Conservation (phyloP, 2,888 invertebrate genomes). For the Campaea margaritaria region DNA sequence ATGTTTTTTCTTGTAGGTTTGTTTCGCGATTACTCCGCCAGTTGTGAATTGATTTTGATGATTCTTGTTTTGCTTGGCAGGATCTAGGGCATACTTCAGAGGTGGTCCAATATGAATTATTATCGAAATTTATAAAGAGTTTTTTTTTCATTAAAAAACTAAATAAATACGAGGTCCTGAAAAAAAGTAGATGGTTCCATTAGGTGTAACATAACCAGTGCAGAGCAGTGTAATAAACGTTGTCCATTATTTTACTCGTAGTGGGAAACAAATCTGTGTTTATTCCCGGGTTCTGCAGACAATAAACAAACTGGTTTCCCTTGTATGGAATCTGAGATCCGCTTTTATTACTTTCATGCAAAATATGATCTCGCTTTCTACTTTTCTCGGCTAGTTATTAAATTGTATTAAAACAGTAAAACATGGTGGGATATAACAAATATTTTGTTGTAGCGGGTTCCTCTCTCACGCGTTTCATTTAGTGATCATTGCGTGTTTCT, state of each 20-base stretch:
- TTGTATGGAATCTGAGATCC: slow-evolving; percentile 28
- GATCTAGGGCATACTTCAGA: no score
- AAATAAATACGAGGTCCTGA: no score
- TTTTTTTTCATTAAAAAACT: no score
- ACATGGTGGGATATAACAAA: no score
- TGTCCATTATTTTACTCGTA: slow-evolving; percentile 13
- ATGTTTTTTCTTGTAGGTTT: no score
- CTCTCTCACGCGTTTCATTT: no score
- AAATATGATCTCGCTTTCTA: slow-evolving; percentile 33
- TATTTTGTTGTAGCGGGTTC: no score
- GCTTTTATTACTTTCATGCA: slow-evolving; percentile 35
- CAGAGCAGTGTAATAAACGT: neutral
- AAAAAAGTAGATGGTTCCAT: neutral
- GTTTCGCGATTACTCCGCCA: no score
- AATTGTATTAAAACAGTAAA: slow-evolving; percentile 12
- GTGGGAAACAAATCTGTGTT: slow-evolving; percentile 23
- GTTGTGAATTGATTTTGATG: no score
- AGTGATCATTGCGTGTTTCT: neutral
- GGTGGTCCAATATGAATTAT: no score
- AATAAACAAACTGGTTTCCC: slow-evolving; percentile 31
- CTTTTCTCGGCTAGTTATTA: slow-evolving; percentile 29
- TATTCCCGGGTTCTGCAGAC: slow-evolving; percentile 16
- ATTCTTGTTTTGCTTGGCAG: no score
- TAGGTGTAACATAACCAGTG: neutral
- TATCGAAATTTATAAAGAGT: no score